Evolutionary conservation across 2,113 vertebrate genomes (phyloP), one percentile per base, ranked within the genome.

Genomic region (Pangasianodon gigas): DNA sequence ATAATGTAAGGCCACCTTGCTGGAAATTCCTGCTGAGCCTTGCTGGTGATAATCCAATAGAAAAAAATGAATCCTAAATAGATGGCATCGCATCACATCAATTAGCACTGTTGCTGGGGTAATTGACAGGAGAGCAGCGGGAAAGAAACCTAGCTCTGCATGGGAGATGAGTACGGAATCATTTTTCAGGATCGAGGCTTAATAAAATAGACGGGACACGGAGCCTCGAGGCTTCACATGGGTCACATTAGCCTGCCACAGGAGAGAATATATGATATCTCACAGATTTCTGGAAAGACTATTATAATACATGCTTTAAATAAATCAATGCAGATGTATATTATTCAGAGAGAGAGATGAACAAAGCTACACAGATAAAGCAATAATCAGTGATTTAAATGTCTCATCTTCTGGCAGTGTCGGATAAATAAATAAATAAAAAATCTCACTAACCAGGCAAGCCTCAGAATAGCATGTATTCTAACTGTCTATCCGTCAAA

Each of bases 121-220:
- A 92, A 92, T 92, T 92, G 91, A 92, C 89, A 89, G 79, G 69
- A 87, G 84, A 90, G 62, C 91, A 89, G 89, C 84, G 54, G 89
- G 91, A 58, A 29, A 89, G 82, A 75, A 69, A 75, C 65, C 26
- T 52, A 52, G 51, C 81, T 69, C 62, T 56, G 79, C 87, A 74
- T n/a, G 48, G 80, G 11, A 32, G 86, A 84, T 65, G 69, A 11
- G 79, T 37, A 32, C 52, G 1, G 51, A n/a, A 84, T 89, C 80
- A 41, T 58, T 67, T 74, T 54, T 56, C 21, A 51, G 48, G 62
- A 84, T 89, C 51, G 37, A 67, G 69, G 48, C 69, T 24, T 85
- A 21, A 85, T 69, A 69, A 69, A 85, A 85, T 85, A 69, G 44
- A 32, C 4, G 18, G 26, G 84, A 69, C 8, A 21, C 44, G 4